phyloP scores from a whole-genome alignment of 1,140 invertebrate species.

The Heliconius hermathena region DNA sequence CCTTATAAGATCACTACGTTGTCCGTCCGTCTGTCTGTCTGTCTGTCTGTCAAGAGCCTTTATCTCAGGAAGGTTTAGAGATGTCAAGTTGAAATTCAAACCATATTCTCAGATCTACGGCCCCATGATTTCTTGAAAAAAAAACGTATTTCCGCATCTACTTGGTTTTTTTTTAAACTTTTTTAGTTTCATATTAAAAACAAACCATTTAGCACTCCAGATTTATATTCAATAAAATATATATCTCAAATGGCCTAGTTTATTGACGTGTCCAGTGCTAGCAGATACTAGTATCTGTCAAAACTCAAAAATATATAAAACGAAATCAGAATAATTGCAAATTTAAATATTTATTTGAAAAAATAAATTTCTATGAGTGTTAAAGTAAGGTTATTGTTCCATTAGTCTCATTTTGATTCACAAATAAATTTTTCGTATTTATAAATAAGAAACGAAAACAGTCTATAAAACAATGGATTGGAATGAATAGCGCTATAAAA shows the following conservation, averaged over 20 bases:
- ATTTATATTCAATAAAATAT: neutral
- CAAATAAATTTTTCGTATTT: neutral
- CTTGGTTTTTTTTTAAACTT: neutral
- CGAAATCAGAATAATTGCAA: neutral
- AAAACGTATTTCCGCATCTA: too few relatives aligned
- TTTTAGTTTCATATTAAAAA: neutral
- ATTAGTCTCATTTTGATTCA: neutral
- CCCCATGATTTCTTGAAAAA: too few relatives aligned
- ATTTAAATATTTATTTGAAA: neutral
- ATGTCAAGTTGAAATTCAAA: too few relatives aligned
- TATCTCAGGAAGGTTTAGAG: too few relatives aligned
- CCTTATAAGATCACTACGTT: too few relatives aligned
- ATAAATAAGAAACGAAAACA: conserved; percentile 6
- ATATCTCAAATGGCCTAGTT: neutral
- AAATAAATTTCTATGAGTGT: neutral
- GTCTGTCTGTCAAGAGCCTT: too few relatives aligned
- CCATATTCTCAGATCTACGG: too few relatives aligned
- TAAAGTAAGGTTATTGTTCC: neutral
- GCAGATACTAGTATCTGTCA: neutral
- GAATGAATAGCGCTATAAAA: conserved; percentile 22
- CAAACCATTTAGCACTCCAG: neutral
- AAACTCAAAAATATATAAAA: neutral
- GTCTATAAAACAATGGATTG: neutral
- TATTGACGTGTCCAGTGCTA: neutral
- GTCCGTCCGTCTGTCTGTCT: too few relatives aligned